Evolutionary conservation across 2,888 invertebrate species (phyloP).

Genomic region (Trichopria drosophilae): DNA sequence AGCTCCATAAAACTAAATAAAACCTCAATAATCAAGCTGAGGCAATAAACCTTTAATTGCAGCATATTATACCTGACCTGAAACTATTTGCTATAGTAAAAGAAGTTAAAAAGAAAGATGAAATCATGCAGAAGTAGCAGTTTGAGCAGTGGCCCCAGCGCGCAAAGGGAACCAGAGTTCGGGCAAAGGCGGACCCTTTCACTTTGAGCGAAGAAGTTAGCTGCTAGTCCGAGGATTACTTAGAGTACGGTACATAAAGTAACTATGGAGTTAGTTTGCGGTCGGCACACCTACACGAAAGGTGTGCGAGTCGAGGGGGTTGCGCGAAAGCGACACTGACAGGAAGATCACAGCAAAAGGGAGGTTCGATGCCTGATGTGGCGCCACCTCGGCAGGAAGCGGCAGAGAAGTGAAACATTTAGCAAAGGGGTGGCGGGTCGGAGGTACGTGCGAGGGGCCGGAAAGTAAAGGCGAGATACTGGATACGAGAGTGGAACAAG

Average conservation of each 20-base stretch:
- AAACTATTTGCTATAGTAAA: too few relatives aligned
- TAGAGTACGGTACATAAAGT: conserved; percentile 33
- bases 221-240: conserved; percentile 45
- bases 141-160: too few relatives aligned
- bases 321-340: conserved; percentile 13
- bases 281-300: conserved; percentile 8
- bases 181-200: conserved; percentile 35
- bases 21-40: too few relatives aligned
- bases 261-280: conserved; percentile 13
- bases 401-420: conserved; percentile 30
- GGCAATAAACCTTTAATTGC: too few relatives aligned
- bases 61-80: too few relatives aligned
- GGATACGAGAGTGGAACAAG: conserved; percentile 40
- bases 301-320: conserved; percentile 5
- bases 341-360: conserved; percentile 8
- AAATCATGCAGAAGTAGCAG: too few relatives aligned
- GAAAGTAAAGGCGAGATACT: conserved; percentile 33
- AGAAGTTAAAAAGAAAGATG: too few relatives aligned
- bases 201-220: conserved; percentile 46
- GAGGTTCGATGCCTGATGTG: conserved; percentile 41
- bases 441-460: conserved; percentile 30
- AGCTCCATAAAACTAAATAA: too few relatives aligned
- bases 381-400: conserved; percentile 53
- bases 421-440: conserved; percentile 40
- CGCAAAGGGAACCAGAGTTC: too few relatives aligned